phyloP scores from a whole-genome alignment of 2,888 invertebrate genomes.

The Lapara coniferarum region DNA sequence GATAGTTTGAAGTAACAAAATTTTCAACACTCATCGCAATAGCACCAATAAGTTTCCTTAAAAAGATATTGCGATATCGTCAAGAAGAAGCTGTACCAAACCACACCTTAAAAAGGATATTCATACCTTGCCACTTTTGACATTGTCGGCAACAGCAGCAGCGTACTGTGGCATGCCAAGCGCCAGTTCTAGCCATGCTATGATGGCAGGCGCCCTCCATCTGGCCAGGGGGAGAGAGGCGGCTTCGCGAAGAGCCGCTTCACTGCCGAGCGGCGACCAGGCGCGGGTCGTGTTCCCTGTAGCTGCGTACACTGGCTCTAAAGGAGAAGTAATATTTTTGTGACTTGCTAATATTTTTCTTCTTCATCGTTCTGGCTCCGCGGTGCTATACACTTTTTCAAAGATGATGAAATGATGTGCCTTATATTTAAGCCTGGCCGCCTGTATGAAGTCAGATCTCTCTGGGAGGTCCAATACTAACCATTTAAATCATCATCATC shows the following conservation, averaged over 20 bases:
- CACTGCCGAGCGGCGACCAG: slow-evolving; percentile 88
- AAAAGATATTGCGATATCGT: too few relatives aligned
- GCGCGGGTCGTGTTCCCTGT: slow-evolving; percentile 81
- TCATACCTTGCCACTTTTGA: slow-evolving; percentile 96
- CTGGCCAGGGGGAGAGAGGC: slow-evolving; percentile 93
- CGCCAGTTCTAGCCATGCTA: slow-evolving; percentile 97
- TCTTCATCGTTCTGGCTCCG: too few relatives aligned
- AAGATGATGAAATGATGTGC: too few relatives aligned
- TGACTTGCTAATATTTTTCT: background rate
- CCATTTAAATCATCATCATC: too few relatives aligned
- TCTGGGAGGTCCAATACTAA: too few relatives aligned
- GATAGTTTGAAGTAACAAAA: too few relatives aligned
- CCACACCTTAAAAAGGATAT: too few relatives aligned
- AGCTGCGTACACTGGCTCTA: slow-evolving; percentile 79
- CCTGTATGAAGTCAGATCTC: background rate
- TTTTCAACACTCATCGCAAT: too few relatives aligned
- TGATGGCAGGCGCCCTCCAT: slow-evolving; percentile 96
- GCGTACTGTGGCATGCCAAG: slow-evolving; percentile 98
- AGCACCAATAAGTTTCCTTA: too few relatives aligned
- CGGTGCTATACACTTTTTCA: too few relatives aligned
- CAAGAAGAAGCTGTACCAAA: too few relatives aligned
- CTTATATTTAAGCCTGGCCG: background rate
- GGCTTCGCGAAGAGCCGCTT: slow-evolving; percentile 93
- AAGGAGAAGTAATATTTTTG: slow-evolving; percentile 31
- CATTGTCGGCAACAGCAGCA: slow-evolving; percentile 94